Conservation (phyloP, 2,113 vertebrate genomes). For the Nycticebus coucang region DNA sequence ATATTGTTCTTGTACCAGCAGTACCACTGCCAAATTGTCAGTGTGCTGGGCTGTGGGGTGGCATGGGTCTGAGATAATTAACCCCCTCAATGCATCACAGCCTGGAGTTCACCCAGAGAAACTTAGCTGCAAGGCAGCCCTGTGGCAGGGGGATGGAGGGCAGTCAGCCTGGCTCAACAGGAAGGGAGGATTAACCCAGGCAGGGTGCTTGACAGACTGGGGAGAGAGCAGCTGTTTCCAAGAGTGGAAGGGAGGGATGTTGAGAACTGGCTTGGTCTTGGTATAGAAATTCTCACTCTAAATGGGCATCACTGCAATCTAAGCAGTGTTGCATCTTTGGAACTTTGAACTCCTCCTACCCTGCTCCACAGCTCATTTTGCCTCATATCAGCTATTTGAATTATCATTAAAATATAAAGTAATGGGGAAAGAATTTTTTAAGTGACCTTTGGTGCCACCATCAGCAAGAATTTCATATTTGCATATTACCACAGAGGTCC, state of each 20-base stretch:
- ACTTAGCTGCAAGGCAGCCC: slow-evolving; percentile 10
- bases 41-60: slow-evolving; percentile 77
- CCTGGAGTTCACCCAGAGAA: slow-evolving; percentile 60
- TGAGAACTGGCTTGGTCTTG: background rate
- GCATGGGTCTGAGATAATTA: slow-evolving; percentile 86
- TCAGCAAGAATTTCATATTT: background rate
- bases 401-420: background rate
- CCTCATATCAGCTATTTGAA: background rate
- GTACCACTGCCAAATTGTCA: slow-evolving; percentile 63
- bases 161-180: background rate
- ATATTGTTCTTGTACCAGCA: slow-evolving; percentile 64
- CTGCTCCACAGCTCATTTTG: background rate
- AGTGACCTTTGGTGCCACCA: background rate
- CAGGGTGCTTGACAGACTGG: background rate
- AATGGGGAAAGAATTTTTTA: background rate
- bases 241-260: background rate
- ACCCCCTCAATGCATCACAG: slow-evolving; percentile 72
- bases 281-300: background rate
- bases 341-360: background rate
- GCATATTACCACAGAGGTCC: background rate
- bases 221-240: slow-evolving; percentile 51
- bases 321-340: background rate
- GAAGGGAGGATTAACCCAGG: slow-evolving; percentile 34
- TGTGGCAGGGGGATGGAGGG: background rate
- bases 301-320: background rate